phyloP scores from a whole-genome alignment of 2,113 vertebrate genomes.

The Chelonoidis abingdonii region DNA sequence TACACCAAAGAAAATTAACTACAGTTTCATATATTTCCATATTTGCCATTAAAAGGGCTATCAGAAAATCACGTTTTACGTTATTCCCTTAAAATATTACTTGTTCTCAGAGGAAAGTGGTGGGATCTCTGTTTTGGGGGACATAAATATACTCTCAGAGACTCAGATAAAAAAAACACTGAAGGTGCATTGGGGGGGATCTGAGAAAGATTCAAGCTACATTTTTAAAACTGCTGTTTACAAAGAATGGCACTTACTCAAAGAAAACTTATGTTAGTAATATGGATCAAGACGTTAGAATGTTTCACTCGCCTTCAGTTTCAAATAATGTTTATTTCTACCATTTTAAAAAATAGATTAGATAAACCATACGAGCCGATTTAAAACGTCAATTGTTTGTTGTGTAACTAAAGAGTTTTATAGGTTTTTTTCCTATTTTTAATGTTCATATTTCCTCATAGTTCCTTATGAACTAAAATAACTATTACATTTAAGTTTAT shows the following conservation, averaged over 20 bases:
- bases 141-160: fast-evolving
- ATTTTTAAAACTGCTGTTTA: fast-evolving
- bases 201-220: not conserved
- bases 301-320: fast-evolving
- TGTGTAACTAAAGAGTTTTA: not conserved
- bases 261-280: fast-evolving
- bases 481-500: fast-evolving
- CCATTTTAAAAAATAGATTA: fast-evolving
- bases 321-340: not conserved
- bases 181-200: not conserved
- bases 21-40: not conserved
- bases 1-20: conserved; percentile 10
- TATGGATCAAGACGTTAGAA: fast-evolving
- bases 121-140: fast-evolving
- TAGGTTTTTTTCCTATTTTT: fast-evolving
- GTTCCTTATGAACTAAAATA: fast-evolving
- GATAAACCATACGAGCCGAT: not conserved
- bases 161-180: fast-evolving
- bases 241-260: fast-evolving
- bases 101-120: not conserved
- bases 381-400: not conserved
- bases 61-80: not conserved
- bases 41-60: not conserved
- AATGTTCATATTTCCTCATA: not conserved
- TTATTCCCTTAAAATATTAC: not conserved